Evolutionary conservation across 2,113 vertebrate genomes (phyloP), one percentile per base, ranked within the genome.

Genomic region (Numenius arquata): DNA sequence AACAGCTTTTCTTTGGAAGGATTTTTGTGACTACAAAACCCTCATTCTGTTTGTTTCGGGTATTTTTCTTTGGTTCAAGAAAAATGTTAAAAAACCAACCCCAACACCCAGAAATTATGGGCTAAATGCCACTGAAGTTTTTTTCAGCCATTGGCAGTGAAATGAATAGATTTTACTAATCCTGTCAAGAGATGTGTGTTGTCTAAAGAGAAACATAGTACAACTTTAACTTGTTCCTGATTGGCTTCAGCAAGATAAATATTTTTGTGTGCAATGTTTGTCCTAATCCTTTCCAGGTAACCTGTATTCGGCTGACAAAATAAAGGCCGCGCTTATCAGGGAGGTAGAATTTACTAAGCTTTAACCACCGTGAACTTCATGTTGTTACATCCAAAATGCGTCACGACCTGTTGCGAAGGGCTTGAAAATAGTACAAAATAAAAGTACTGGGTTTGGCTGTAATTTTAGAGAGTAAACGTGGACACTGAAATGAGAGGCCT

Each of bases 221-320:
- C 17, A 47, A 27, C 30, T 79, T 83, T n/a, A 48, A 4, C 23
- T 61, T 79, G 30, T 55, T 89, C 30, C 34, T 68, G 47, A 67
- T 70, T 80, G 87, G 34, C 74, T 92, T 95, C 36, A 68, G 30
- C 34, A 90, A 70, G 68, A 81, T 74, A 84, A 96, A 91, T 93
- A 85, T 94, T 89, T 78, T 91, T 76, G 59, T 91, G 36, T 0
- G 0, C 50, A 9, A 0, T 38, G 15, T 91, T 91, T 93, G 45
- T 78, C 27, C n/a, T 68, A 5, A 34, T 81, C 41, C 36, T 78
- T 90, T 84, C 52, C 66, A 43, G 45, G 53, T 85, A 81, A 79
- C 53, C 41, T 89, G 74, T 68, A 93, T 12, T 43, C 87, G 77
- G 5, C 61, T 68, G 56, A 40, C 58, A 80, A 76, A 92, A 50